Percentiles rank a stretch among this genome's conserved stretches.
Evolutionary conservation across 2,888 invertebrate species (phyloP).

Genomic region (Uloborus plumipes): DNA sequence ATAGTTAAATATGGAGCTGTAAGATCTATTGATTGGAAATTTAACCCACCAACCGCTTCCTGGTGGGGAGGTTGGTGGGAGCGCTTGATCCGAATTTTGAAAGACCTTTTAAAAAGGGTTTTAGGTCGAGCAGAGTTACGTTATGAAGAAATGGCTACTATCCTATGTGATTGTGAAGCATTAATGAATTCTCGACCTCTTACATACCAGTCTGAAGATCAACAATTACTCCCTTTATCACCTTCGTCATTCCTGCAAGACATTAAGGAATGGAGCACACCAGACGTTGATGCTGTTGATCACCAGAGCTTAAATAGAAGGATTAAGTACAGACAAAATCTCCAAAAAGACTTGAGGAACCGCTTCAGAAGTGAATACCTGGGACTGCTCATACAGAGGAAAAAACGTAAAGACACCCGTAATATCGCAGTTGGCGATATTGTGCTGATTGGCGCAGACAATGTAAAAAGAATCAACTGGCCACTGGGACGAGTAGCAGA

Average conservation of each 20-base stretch:
- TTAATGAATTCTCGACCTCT: too few species aligned
- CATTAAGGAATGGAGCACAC: background rate
- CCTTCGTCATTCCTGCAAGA: background rate
- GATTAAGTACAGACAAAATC: background rate
- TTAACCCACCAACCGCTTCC: too few species aligned
- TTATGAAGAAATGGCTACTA: too few species aligned
- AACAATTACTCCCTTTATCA: background rate
- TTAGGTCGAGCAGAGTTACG: too few species aligned
- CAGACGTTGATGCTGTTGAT: background rate
- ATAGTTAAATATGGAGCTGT: too few species aligned
- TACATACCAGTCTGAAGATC: too few species aligned
- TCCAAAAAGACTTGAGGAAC: background rate
- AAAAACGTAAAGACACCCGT: background rate
- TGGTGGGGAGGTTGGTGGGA: too few species aligned
- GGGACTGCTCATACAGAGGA: background rate
- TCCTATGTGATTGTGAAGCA: too few species aligned
- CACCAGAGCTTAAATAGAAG: background rate
- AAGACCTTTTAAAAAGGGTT: too few species aligned
- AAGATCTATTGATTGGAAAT: too few species aligned
- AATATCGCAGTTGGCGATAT: background rate
- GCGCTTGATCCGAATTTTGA: too few species aligned
- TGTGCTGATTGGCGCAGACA: background rate
- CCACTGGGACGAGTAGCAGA: background rate
- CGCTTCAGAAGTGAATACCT: background rate
- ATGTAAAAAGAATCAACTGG: background rate